These are phyloP conservation scores for Festucalex cinctus DNA, from an alignment of 2,113 vertebrate genomes.

Conservation along the genomic window DNA sequence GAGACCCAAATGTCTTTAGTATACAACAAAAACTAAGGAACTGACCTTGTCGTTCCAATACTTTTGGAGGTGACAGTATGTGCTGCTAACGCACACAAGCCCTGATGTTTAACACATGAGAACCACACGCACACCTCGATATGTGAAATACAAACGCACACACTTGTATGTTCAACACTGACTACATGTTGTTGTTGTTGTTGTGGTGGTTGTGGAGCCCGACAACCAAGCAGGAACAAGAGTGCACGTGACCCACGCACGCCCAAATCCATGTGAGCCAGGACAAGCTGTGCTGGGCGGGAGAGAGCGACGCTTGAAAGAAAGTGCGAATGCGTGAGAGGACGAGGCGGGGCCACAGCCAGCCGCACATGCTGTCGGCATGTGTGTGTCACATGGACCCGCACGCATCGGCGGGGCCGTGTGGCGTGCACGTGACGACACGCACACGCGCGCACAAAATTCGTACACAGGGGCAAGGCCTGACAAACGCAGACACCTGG, in stretches of 20 bases:
- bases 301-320: slow-evolving; percentile 1
- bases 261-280: slow-evolving; percentile 61
- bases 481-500: not conserved
- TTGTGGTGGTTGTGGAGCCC: not conserved
- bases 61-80: too few species aligned
- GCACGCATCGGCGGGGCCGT: slow-evolving; percentile 46
- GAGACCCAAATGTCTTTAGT: too few species aligned
- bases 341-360: not conserved
- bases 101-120: too few species aligned
- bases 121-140: too few species aligned
- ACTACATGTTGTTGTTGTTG: not conserved
- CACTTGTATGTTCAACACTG: too few species aligned
- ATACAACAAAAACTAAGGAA: too few species aligned
- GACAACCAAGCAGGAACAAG: slow-evolving; percentile 34
- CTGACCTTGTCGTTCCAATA: too few species aligned
- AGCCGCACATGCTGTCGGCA: slow-evolving; percentile 58
- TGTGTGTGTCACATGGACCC: slow-evolving; percentile 69
- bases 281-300: slow-evolving; percentile 58
- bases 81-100: too few species aligned
- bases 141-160: too few species aligned
- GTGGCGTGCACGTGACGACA: slow-evolving; percentile 40
- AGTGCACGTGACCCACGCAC: slow-evolving; percentile 59
- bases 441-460: too few species aligned
- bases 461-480: too few species aligned
- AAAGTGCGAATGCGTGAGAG: not conserved